Conservation (phyloP, 2,888 invertebrate species). For the Meghimatium bilineatum region DNA sequence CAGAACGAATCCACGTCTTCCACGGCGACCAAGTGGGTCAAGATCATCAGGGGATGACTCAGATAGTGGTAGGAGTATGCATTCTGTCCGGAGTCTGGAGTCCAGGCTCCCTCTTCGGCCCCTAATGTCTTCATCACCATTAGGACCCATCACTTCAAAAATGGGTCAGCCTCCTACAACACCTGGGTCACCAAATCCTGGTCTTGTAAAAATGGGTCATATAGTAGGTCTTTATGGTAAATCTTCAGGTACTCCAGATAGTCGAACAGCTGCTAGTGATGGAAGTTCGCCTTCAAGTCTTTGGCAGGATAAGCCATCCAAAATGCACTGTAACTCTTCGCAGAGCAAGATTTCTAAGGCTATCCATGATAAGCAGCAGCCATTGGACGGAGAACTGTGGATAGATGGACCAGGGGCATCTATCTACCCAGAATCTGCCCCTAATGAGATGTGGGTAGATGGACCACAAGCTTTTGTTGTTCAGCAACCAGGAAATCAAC, state of each 20-base stretch:
- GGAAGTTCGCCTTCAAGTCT: conserved; percentile 36
- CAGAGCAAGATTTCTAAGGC: conserved; percentile 49
- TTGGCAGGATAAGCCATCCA: conserved; percentile 52
- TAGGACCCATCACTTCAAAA: conserved; percentile 30
- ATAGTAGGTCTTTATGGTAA: conserved; percentile 39
- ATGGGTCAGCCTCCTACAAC: neutral
- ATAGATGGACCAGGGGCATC: conserved; percentile 93
- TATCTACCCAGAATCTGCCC: conserved; percentile 63
- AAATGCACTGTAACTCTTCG: conserved; percentile 45
- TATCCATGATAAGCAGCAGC: conserved; percentile 50
- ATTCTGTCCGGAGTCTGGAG: conserved; percentile 42
- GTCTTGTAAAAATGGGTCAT: conserved; percentile 48
- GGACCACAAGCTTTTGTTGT: conserved; percentile 84
- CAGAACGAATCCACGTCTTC: conserved; percentile 71
- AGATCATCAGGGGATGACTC: conserved; percentile 73
- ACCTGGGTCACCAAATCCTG: conserved; percentile 54
- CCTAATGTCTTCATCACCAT: conserved; percentile 36
- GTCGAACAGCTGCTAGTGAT: conserved; percentile 19
- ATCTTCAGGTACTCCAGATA: conserved; percentile 14
- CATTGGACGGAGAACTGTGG: conserved; percentile 86
- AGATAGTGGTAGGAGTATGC: conserved; percentile 68
- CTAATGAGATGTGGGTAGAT: conserved; percentile 95
- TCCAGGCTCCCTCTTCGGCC: conserved; percentile 47
- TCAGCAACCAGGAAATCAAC: conserved; percentile 38
- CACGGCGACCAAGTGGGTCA: conserved; percentile 71